Conservation (phyloP, 2,113 vertebrate species). For the Scortum barcoo region DNA sequence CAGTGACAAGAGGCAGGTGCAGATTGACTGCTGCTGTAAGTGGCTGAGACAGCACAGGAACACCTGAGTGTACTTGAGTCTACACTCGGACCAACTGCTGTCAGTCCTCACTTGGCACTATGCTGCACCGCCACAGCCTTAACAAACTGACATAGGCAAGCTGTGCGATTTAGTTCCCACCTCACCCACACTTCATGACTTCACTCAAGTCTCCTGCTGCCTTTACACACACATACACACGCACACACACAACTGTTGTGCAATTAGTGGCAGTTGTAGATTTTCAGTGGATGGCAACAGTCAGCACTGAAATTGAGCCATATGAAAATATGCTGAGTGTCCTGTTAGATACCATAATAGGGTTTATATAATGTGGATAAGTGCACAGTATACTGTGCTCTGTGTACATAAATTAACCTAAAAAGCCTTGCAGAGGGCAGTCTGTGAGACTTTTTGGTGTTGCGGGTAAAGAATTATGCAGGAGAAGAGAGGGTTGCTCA, state of each 20-base stretch:
- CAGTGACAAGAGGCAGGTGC: constrained; percentile 64
- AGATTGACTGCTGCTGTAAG: constrained; percentile 71
- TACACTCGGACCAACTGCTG: constrained; percentile 54
- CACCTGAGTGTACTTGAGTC: constrained; percentile 60
- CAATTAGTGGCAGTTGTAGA: constrained; percentile 2
- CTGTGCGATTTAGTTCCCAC: constrained; percentile 58
- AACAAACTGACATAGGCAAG: constrained; percentile 63
- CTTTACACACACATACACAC: constrained; percentile 21
- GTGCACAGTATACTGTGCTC: neutral
- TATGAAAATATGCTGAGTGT: neutral
- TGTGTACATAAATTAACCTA: constrained; percentile 25
- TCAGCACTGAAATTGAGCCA: neutral
- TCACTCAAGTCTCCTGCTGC: constrained; percentile 21
- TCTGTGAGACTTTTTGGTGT: neutral
- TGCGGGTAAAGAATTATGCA: neutral
- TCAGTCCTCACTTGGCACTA: constrained; percentile 59
- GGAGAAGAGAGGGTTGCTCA: neutral
- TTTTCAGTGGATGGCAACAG: neutral
- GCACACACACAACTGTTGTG: constrained; percentile 2
- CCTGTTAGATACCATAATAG: constrained; percentile 1
- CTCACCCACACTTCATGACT: constrained; percentile 40
- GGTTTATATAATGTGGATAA: constrained; percentile 11
- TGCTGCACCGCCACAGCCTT: constrained; percentile 19
- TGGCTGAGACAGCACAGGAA: constrained; percentile 55
- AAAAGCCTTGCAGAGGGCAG: neutral